Percentiles rank a stretch among this genome's conserved stretches.
Conservation (phyloP, 2,113 vertebrate species). For the Smithornis capensis region DNA sequence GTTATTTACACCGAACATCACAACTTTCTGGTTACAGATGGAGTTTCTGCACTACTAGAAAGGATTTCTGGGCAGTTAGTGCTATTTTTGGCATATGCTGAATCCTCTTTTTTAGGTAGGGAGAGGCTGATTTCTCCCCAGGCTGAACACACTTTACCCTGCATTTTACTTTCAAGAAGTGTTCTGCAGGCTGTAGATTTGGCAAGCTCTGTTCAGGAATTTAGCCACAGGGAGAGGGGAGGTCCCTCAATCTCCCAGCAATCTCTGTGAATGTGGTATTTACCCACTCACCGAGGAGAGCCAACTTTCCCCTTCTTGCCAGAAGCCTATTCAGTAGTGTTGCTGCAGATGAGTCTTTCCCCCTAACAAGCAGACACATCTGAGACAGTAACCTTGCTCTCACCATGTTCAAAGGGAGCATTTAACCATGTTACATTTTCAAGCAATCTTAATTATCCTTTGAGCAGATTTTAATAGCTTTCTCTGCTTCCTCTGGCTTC, state of each 20-base stretch:
- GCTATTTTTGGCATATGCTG: not conserved
- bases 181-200: not conserved
- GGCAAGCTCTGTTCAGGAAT: not conserved
- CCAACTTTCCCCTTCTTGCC: not conserved
- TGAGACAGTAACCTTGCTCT: not conserved
- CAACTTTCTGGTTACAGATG: not conserved
- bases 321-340: not conserved
- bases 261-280: fast-evolving
- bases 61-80: not conserved
- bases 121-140: not conserved
- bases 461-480: not conserved
- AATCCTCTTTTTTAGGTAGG: not conserved
- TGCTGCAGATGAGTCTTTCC: not conserved
- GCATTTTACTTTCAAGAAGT: not conserved
- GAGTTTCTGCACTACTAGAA: not conserved
- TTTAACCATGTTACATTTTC: not conserved
- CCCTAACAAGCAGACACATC: not conserved
- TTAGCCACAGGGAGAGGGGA: not conserved
- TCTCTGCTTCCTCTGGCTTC: not conserved
- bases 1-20: not conserved
- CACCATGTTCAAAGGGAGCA: not conserved
- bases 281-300: not conserved
- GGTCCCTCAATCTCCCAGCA: not conserved
- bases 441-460: not conserved
- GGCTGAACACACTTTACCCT: not conserved